Conservation (phyloP, 1,140 invertebrate species). For the Drosophila arawakana region DNA sequence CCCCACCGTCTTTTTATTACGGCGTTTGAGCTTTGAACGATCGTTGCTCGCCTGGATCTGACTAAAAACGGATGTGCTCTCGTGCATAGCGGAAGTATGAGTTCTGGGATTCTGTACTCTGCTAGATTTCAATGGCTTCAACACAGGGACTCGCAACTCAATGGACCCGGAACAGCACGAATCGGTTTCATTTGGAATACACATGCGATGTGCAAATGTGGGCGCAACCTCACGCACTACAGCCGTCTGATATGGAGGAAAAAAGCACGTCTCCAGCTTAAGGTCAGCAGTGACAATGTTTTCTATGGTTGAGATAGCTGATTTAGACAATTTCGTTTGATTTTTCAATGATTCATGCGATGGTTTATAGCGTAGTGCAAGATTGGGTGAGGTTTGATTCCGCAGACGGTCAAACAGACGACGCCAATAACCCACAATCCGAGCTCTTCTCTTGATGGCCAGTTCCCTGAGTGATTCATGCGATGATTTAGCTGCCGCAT, state of each 20-base stretch:
- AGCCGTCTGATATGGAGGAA: conserved; percentile 64
- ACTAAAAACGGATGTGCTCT: not conserved
- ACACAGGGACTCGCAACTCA: conserved; percentile 40
- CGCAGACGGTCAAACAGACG: conserved; percentile 37
- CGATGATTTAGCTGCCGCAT: conserved; percentile 1
- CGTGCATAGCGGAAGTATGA: not conserved
- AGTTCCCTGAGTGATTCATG: conserved; percentile 27
- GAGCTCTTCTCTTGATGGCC: conserved; percentile 20
- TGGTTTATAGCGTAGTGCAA: conserved; percentile 58
- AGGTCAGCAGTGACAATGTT: conserved; percentile 35
- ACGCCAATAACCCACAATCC: conserved; percentile 38
- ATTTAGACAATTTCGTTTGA: not conserved
- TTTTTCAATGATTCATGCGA: conserved; percentile 65
- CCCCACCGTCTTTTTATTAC: conserved; percentile 10
- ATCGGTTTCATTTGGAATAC: conserved; percentile 50
- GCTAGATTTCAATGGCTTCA: conserved; percentile 18
- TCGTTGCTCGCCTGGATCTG: not conserved
- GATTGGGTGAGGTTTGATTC: conserved; percentile 22
- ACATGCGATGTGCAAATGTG: conserved; percentile 54
- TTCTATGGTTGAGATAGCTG: not conserved
- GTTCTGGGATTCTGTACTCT: not conserved
- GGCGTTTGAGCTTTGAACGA: conserved; percentile 23
- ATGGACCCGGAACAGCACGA: conserved; percentile 42
- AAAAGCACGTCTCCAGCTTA: conserved; percentile 52
- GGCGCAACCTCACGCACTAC: conserved; percentile 64